These are phyloP conservation scores for Tromatobia lineatoria DNA, from an alignment of 2,888 invertebrate genomes.

Conservation along the genomic window DNA sequence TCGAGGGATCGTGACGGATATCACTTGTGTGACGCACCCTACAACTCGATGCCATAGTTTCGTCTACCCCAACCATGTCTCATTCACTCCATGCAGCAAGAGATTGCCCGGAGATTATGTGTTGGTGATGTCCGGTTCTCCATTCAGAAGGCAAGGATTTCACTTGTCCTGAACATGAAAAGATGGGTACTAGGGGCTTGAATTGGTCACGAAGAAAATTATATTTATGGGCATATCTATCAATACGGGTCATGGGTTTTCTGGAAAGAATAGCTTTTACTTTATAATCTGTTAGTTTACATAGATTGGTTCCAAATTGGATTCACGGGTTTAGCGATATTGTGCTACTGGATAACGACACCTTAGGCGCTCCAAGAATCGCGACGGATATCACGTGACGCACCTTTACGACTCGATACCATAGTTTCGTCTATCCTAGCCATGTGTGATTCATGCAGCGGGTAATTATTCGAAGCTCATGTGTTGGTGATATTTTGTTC, in stretches of 20 bases:
- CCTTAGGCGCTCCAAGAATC: conserved; percentile 51
- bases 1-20: conserved; percentile 59
- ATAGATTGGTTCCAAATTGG: too few relatives aligned
- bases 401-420: conserved; percentile 5
- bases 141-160: not conserved
- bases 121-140: not conserved
- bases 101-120: conserved; percentile 13
- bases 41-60: conserved; percentile 28
- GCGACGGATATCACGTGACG: conserved; percentile 56
- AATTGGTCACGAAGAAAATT: too few relatives aligned
- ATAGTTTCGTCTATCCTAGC: conserved; percentile 31
- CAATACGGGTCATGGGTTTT: too few relatives aligned
- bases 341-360: conserved; percentile 31
- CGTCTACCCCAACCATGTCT: conserved; percentile 15
- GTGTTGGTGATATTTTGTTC: not conserved
- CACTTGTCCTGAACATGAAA: too few relatives aligned
- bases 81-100: conserved; percentile 10
- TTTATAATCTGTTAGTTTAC: too few relatives aligned
- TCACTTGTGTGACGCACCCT: conserved; percentile 40
- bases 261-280: too few relatives aligned
- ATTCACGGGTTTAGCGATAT: not conserved
- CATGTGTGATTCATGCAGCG: conserved; percentile 7
- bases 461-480: conserved; percentile 15
- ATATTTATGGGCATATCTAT: too few relatives aligned
- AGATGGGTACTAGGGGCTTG: too few relatives aligned